phyloP scores from a whole-genome alignment of 2,888 invertebrate genomes.

The Pherbina coryleti region DNA sequence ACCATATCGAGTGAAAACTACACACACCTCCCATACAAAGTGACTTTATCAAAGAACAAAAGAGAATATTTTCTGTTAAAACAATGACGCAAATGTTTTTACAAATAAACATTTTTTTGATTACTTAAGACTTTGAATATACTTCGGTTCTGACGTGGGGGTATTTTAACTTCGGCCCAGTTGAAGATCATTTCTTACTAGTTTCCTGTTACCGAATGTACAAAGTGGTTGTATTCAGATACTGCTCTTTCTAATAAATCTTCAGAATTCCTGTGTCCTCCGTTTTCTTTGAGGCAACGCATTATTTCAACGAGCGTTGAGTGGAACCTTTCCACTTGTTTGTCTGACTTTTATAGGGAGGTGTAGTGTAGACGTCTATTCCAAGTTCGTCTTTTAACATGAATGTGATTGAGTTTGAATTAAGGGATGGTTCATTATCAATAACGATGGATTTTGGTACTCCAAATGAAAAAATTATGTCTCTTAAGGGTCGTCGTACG shows the following conservation, averaged over 20 bases:
- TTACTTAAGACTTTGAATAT: too few relatives aligned
- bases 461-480: constrained; percentile 14
- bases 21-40: too few relatives aligned
- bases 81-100: too few relatives aligned
- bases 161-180: too few relatives aligned
- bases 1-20: too few relatives aligned
- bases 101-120: too few relatives aligned
- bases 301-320: too few relatives aligned
- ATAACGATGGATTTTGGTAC: constrained; percentile 3
- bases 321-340: constrained; percentile 32
- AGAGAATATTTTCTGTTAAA: too few relatives aligned
- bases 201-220: constrained; percentile 37
- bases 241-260: constrained; percentile 38
- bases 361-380: not conserved
- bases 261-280: constrained; percentile 25
- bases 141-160: too few relatives aligned
- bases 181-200: too few relatives aligned
- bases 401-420: constrained; percentile 19
- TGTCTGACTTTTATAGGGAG: not conserved
- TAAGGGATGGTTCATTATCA: constrained; percentile 33
- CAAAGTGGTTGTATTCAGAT: constrained; percentile 40
- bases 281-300: too few relatives aligned
- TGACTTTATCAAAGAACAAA: too few relatives aligned
- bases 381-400: constrained; percentile 29
- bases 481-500: constrained; percentile 15